Conservation (phyloP, 2,888 invertebrate species). For the Asteroscopus sphinx region DNA sequence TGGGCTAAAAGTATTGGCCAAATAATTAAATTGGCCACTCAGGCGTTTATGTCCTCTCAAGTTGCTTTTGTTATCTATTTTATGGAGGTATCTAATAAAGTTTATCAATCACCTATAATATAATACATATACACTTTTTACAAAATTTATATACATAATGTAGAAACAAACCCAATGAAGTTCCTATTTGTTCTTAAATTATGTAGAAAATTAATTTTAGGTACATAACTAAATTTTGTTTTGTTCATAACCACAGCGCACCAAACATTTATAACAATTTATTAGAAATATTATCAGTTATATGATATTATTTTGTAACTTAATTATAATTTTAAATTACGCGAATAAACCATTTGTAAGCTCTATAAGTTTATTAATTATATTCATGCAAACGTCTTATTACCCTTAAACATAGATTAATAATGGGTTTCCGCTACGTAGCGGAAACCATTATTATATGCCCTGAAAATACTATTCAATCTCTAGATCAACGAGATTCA, state of each 20-base stretch:
- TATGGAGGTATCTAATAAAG: slow-evolving; percentile 19
- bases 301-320: slow-evolving; percentile 59
- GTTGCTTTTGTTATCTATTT: slow-evolving; percentile 31
- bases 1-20: too few relatives aligned
- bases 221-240: slow-evolving; percentile 47
- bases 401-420: too few relatives aligned
- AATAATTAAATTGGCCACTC: too few relatives aligned
- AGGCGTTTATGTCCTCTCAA: too few relatives aligned
- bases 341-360: slow-evolving; percentile 49
- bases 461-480: too few relatives aligned
- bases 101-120: slow-evolving; percentile 25
- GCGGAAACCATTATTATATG: too few relatives aligned
- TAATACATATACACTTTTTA: slow-evolving; percentile 34
- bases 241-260: slow-evolving; percentile 48
- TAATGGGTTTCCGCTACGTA: too few relatives aligned
- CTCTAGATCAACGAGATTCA: too few relatives aligned
- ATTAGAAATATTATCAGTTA: slow-evolving; percentile 59
- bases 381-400: too few relatives aligned
- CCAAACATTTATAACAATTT: slow-evolving; percentile 50
- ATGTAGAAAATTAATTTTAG: slow-evolving; percentile 50
- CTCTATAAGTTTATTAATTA: slow-evolving; percentile 20
- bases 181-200: slow-evolving; percentile 61
- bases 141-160: slow-evolving; percentile 34
- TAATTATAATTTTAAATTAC: slow-evolving; percentile 52
- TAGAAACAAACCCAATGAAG: slow-evolving; percentile 52